phyloP scores from a whole-genome alignment of 1,140 invertebrate species.

The Drosophila ananassae region DNA sequence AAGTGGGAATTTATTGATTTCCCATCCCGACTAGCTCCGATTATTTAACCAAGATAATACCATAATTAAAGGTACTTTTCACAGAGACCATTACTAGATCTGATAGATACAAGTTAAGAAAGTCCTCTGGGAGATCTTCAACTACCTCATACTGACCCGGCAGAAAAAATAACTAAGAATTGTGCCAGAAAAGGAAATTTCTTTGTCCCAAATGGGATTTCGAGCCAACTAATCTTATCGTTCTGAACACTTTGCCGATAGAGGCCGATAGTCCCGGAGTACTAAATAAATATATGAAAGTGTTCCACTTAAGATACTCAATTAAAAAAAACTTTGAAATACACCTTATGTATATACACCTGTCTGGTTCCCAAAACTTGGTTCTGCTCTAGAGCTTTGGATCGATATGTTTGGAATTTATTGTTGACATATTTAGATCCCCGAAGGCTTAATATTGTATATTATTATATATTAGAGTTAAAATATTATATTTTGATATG shows the following conservation, averaged over 20 bases:
- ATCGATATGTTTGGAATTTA: too few species aligned
- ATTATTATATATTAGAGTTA: too few species aligned
- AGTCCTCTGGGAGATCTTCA: neutral
- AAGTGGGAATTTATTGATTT: constrained; percentile 52
- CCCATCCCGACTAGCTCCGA: constrained; percentile 8
- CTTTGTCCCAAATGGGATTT: constrained; percentile 26
- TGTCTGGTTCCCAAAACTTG: constrained; percentile 14
- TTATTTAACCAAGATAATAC: constrained; percentile 10
- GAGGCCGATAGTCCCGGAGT: constrained; percentile 24
- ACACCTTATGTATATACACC: neutral
- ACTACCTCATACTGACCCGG: constrained; percentile 1
- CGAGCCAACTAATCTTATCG: constrained; percentile 40
- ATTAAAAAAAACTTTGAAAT: neutral
- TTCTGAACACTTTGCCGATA: constrained; percentile 23
- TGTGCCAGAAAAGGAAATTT: constrained; percentile 4
- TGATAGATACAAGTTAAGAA: too few species aligned
- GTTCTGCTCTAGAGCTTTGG: too few species aligned
- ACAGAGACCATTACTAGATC: neutral
- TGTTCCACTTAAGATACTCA: constrained; percentile 18
- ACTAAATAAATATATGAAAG: constrained; percentile 8
- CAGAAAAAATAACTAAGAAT: neutral
- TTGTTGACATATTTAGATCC: too few species aligned
- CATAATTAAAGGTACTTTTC: neutral
- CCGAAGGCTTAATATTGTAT: too few species aligned
- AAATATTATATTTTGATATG: too few species aligned